These are phyloP conservation scores for Semotilus atromaculatus DNA, from an alignment of 2,797 vertebrate genomes.

Conservation along the genomic window DNA sequence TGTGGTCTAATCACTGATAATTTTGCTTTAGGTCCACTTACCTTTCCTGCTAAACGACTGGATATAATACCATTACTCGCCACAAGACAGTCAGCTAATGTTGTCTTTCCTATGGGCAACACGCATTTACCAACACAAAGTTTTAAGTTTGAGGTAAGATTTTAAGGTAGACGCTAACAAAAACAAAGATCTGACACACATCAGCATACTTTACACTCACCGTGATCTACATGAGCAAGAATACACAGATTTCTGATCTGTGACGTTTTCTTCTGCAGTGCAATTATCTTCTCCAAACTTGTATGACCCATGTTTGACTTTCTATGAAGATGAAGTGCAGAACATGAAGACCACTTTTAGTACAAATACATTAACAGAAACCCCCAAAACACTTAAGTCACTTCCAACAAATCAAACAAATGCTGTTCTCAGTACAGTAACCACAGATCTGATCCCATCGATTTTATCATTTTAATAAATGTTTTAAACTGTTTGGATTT, in stretches of 20 bases:
- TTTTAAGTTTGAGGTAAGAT: background rate
- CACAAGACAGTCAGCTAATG: conserved; percentile 93
- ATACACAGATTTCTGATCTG: conserved; percentile 94
- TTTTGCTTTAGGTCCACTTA: conserved; percentile 62
- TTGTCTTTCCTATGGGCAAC: conserved; percentile 89
- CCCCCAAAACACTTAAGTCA: background rate
- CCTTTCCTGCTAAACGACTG: conserved; percentile 92
- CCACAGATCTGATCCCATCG: background rate
- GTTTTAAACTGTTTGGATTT: background rate
- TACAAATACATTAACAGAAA: background rate
- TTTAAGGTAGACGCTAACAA: background rate
- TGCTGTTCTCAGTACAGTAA: background rate
- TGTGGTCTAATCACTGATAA: background rate
- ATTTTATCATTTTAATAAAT: background rate
- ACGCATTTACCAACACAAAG: conserved; percentile 5
- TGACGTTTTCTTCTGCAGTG: conserved; percentile 84
- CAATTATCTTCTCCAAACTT: conserved; percentile 81
- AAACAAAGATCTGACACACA: background rate
- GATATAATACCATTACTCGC: conserved; percentile 98
- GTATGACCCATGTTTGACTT: conserved; percentile 79
- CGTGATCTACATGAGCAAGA: conserved; percentile 94
- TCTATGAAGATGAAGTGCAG: background rate
- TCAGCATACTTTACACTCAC: conserved; percentile 70
- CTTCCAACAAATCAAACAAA: too few species aligned
- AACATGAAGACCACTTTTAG: background rate